Evolutionary conservation across 2,888 invertebrate species (phyloP), one percentile per base, ranked within the genome.

Genomic region (Acronicta leporina): DNA sequence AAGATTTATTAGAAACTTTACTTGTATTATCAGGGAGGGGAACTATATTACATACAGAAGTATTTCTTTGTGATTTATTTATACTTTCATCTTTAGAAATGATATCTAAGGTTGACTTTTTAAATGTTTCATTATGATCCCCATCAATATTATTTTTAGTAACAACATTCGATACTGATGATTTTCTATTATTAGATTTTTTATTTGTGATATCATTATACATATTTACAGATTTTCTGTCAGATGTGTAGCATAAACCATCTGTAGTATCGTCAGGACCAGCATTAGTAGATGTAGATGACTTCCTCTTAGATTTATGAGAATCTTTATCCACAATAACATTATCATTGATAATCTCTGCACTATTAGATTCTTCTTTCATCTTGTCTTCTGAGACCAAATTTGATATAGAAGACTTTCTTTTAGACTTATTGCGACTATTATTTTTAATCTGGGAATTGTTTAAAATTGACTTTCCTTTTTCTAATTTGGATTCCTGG

Each of bases 381-480:
- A 41, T 13, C 9, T 6, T 57, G 6, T 42, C 45, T 20, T 51
- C 58, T 50, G 15, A 16, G 14, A 15, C 33, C 2, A 20, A 30
- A 38, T 56, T 50, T 48, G 62, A 14, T 30, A 62, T 47, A 30
- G 25, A 16, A 40, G 68, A 76, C n/a, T 68, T 72, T 33, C 59
- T 59, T 62, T 70, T 70, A 33, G 75, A 74, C 33, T 70, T 72
- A 33, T 75, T 73, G 15, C 68, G 56, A 56, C 48, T 72, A 58
- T 78, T 54, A 55, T 67, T 74, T 46, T 71, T 60, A n/a, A 20
- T 11, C 45, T 62, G 55, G 53, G 63, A 54, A 43, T 63, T 41
- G 45, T 67, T 70, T 38, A 68, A 50, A 9, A 77, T 72, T 13
- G 82, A 81, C 38, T 77, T 80, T 52, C 67, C 71, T 45, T 74